Evolutionary conservation across 92 coral and sea anemone genomes (phyloP), one percentile per base, ranked within the genome.

Genomic region (Blastomussa wellsi): DNA sequence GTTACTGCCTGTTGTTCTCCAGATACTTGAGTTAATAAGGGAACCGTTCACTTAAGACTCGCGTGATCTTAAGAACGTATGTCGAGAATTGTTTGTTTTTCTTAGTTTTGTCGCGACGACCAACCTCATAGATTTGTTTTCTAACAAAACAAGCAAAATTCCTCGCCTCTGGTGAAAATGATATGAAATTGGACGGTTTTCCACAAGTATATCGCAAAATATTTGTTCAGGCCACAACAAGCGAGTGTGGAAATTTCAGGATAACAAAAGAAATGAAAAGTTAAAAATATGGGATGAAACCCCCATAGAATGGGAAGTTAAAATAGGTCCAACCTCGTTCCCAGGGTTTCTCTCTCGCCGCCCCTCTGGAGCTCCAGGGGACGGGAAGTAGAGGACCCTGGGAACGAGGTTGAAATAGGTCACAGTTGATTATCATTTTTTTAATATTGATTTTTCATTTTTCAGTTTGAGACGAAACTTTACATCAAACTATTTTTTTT

Each of bases 21-120:
- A 28, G n/a, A 70, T 82, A 72, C 78, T 82, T 71, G 78, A 71
- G 78, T 71, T 35, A 82, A 53, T 72, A 72, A 36, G 53, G 38
- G 47, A 52, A 44, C 20, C 7, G 36, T 81, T 81, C 66, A 32
- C 28, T 11, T 68, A 2, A 55, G 48, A 39, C 16, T 60, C 69
- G 83, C 83, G 83, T 79, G 83, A 79, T 79, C 48, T 20, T 7
- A 15, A 68, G 77, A 9, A 67, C 4, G 60, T 17, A 20, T 20
- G 74, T 65, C 38, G 37, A 64, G 59, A 42, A 64, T 6, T 80
- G 47, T 80, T 66, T 80, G 44, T 67, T 80, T 66, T 65, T 16
- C 24, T 64, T 47, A 73, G 1, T 47, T 70, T 2, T 37, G 62
- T 36, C 41, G 65, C 37, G 85, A 70, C 65, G 62, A 7, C 22